Evolutionary conservation across 2,797 vertebrate genomes (phyloP), one percentile per base, ranked within the genome.

Genomic region (Florisuga fusca): DNA sequence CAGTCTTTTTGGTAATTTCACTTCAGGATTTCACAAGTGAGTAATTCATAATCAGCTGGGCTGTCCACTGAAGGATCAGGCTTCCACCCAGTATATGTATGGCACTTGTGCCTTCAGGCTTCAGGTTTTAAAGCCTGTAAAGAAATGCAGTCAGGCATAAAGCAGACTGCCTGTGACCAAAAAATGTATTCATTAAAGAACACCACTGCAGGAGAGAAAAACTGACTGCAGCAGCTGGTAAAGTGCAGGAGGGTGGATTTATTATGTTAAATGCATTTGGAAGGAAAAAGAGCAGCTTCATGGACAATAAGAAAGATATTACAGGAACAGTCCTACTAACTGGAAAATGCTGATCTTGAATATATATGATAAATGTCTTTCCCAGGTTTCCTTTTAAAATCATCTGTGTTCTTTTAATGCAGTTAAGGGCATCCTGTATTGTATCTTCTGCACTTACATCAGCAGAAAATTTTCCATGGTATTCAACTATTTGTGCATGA

Each of bases 121-220:
- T 63, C 71, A 79, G 43, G 45, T 62, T 94, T 95, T 90, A 93
- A 80, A 92, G 80, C 23, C 59, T 41, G 51, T 75, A 72, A 89
- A 93, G 82, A 94, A 95, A 88, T 76, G 89, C 84, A 96, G 84
- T 38, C 62, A 88, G 71, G 87, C 92, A 67, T 68, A 76, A 88
- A 84, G 3, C 4, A 1, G 74, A 88, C 87, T 93, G 94, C 91
- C 84, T 95, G 82, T 76, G 89, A 93, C 45, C 23, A 63, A 83
- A 72, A 93, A 91, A 92, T 38, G 61, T 67, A 66, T 66, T 90
- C 78, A 72, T 91, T 93, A 77, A 74, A 79, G 82, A 93, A 67
- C 71, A 84, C 72, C 77, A 86, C 90, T 90, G 89, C 84, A 95
- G 87, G 88, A 91, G 45, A 72, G 84, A 90, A 94, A 38, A 38